phyloP scores from a whole-genome alignment of 2,888 invertebrate species.

The Lamellibrachia satsuma region DNA sequence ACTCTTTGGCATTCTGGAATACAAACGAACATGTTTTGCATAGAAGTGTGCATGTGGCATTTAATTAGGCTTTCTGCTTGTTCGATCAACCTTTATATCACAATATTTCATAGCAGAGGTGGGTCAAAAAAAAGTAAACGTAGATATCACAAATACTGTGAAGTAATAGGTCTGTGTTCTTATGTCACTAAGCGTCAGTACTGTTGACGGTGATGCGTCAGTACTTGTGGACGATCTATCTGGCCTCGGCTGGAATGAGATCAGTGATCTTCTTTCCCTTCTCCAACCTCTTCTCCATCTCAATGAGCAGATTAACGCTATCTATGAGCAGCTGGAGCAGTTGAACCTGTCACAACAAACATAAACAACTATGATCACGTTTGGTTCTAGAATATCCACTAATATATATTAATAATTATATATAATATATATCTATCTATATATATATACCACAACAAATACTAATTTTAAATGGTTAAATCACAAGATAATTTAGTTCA shows the following conservation, averaged over 20 bases:
- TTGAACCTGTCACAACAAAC: constrained; percentile 8
- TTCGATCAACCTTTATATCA: not conserved
- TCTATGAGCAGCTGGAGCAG: constrained; percentile 39
- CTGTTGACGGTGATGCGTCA: not conserved
- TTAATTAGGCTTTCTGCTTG: not conserved
- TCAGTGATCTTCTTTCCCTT: constrained; percentile 37
- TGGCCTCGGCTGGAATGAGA: constrained; percentile 31
- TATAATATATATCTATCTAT: no score
- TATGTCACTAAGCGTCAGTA: not conserved
- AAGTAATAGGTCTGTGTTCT: not conserved
- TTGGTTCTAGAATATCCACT: not conserved
- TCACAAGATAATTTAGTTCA: no score
- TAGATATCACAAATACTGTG: not conserved
- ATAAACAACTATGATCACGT: not conserved
- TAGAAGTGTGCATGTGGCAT: not conserved
- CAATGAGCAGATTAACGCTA: constrained; percentile 37
- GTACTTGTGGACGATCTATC: not conserved
- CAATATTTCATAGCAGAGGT: not conserved
- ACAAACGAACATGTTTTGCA: not conserved
- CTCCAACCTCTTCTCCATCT: constrained; percentile 38
- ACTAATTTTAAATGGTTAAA: no score
- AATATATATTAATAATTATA: no score
- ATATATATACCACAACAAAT: no score
- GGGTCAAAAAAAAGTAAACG: not conserved
- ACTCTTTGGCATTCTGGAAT: not conserved